phyloP scores from a whole-genome alignment of 2,113 vertebrate genomes.

The Pituophis catenifer region DNA sequence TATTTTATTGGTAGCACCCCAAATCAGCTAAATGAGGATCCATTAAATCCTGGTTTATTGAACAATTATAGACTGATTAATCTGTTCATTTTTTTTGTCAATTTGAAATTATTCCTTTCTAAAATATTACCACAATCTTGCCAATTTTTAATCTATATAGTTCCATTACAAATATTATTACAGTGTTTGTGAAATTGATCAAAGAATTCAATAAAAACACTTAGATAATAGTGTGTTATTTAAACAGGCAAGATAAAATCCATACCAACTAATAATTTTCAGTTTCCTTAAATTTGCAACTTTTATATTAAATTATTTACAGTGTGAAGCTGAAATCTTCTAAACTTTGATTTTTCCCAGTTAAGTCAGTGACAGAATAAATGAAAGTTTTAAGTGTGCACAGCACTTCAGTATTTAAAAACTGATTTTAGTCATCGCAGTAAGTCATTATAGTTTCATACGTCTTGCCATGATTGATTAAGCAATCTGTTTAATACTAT shows the following conservation, averaged over 20 bases:
- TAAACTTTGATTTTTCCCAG: not conserved
- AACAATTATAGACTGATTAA: not conserved
- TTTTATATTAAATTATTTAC: conserved; percentile 17
- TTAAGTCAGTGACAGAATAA: conserved; percentile 13
- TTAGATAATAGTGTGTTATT: not conserved
- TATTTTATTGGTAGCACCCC: not conserved
- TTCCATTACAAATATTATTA: not conserved
- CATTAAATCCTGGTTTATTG: not conserved
- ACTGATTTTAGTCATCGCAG: conserved; percentile 16
- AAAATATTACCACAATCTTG: not conserved
- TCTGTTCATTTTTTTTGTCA: not conserved
- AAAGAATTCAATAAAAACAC: conserved; percentile 3
- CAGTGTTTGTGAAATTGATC: not conserved
- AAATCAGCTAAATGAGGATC: not conserved
- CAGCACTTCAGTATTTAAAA: conserved; percentile 1
- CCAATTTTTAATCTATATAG: not conserved
- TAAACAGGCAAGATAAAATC: conserved; percentile 1
- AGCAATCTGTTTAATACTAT: conserved; percentile 24
- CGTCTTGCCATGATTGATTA: conserved; percentile 8
- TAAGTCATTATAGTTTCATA: conserved; percentile 15
- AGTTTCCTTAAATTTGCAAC: not conserved
- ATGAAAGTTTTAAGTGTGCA: not conserved
- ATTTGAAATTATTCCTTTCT: not conserved
- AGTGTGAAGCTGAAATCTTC: conserved; percentile 6
- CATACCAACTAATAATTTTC: not conserved